Percentiles rank a stretch among this genome's conserved stretches.
Conservation (phyloP, 64 coral and sea anemone species). For the Trachythela sp. region DNA sequence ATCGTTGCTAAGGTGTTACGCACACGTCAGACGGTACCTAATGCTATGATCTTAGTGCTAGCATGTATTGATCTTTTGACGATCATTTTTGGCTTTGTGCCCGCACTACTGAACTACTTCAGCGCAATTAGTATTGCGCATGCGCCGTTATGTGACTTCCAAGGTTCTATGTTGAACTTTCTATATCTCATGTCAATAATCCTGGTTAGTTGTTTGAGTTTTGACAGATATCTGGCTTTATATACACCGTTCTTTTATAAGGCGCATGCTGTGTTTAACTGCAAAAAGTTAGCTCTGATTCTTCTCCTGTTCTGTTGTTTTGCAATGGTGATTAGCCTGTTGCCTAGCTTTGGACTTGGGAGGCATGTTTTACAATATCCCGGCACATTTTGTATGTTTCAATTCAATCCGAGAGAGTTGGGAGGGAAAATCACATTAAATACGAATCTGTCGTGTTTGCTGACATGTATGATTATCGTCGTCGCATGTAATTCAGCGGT, state of each 20-base stretch:
- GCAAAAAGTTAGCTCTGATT: conserved; percentile 64
- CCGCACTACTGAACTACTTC: conserved; percentile 76
- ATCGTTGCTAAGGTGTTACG: conserved; percentile 72
- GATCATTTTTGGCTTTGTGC: conserved; percentile 62
- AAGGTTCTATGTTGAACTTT: conserved; percentile 66
- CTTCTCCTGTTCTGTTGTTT: conserved; percentile 33
- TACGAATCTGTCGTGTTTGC: conserved; percentile 52
- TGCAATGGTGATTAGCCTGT: conserved; percentile 59
- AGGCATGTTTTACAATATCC: conserved; percentile 82
- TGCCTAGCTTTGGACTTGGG: conserved; percentile 74
- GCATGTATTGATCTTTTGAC: conserved; percentile 76
- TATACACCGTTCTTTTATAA: conserved; percentile 79
- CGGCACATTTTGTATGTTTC: conserved; percentile 86
- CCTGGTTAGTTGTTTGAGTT: conserved; percentile 79
- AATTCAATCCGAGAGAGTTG: conserved; percentile 62
- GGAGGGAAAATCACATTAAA: conserved; percentile 66
- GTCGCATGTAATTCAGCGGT: conserved; percentile 73
- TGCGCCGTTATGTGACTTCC: conserved; percentile 57
- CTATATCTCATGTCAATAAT: conserved; percentile 61
- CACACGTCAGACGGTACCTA: conserved; percentile 76
- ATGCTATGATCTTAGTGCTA: conserved; percentile 76
- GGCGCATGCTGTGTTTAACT: conserved; percentile 70
- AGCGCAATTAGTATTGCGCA: conserved; percentile 62
- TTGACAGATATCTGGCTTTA: conserved; percentile 65
- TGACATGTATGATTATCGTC: conserved; percentile 37